Conservation (phyloP, 2,113 vertebrate genomes). For the Myiagra hebetior region DNA sequence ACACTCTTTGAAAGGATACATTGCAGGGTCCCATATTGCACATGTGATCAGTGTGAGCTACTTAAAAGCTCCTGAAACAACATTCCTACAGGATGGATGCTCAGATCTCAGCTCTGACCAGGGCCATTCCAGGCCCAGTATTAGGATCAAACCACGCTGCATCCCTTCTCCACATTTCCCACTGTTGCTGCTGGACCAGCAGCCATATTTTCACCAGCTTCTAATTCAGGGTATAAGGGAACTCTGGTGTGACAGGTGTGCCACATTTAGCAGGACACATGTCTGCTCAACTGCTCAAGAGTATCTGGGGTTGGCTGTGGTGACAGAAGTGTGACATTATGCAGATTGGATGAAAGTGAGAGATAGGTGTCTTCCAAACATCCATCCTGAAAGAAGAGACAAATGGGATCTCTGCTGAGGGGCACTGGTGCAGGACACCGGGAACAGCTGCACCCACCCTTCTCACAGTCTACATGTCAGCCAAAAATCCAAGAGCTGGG, state of each 20-base stretch:
- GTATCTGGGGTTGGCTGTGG: neutral
- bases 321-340: neutral
- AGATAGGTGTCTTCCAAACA: neutral
- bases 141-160: neutral
- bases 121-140: neutral
- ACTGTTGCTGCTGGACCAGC: neutral
- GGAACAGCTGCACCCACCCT: neutral
- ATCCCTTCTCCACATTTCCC: neutral
- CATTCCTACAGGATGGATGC: neutral
- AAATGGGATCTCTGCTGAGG: fast-evolving
- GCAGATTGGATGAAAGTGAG: neutral
- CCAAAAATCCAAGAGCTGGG: neutral
- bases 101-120: neutral
- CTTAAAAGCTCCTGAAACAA: neutral
- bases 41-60: neutral
- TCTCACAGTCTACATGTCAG: neutral
- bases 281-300: neutral
- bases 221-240: neutral
- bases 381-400: neutral
- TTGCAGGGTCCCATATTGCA: neutral
- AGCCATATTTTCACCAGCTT: neutral
- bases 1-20: neutral
- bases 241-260: neutral
- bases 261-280: fast-evolving
- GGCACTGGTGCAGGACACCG: neutral